These are phyloP conservation scores for Hypomecis punctinalis DNA, from an alignment of 2,888 invertebrate genomes.

Conservation along the genomic window DNA sequence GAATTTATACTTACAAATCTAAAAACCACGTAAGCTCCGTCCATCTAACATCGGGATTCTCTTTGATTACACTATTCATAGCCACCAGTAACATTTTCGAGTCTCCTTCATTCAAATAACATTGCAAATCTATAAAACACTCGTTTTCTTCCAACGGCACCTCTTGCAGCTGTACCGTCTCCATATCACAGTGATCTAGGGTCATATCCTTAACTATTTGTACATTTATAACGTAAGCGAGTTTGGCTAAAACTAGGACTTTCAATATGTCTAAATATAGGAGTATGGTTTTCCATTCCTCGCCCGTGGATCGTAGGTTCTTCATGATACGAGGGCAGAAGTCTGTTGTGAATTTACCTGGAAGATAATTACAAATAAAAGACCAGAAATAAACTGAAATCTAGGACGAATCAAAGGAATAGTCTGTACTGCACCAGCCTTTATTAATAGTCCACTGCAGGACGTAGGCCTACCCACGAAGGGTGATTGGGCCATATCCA, in stretches of 20 bases:
- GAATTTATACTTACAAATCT: constrained; percentile 83
- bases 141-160: constrained; percentile 67
- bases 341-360: constrained; percentile 76
- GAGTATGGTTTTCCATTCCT: constrained; percentile 71
- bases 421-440: too few relatives aligned
- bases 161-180: constrained; percentile 69
- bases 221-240: constrained; percentile 78
- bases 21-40: constrained; percentile 89
- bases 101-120: constrained; percentile 84
- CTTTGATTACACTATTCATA: constrained; percentile 85
- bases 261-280: constrained; percentile 73
- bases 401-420: too few relatives aligned
- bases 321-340: constrained; percentile 66
- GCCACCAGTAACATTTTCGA: constrained; percentile 85
- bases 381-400: too few relatives aligned
- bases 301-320: constrained; percentile 68
- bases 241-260: constrained; percentile 67
- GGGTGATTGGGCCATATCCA: too few relatives aligned
- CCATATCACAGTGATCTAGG: constrained; percentile 72
- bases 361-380: constrained; percentile 42
- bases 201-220: constrained; percentile 74
- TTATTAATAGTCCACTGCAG: too few relatives aligned
- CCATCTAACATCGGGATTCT: constrained; percentile 88
- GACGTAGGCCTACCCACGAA: too few relatives aligned
- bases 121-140: constrained; percentile 81